These are phyloP conservation scores for Lepetodrilus schrolli DNA, from an alignment of 2,888 invertebrate species.

Conservation along the genomic window DNA sequence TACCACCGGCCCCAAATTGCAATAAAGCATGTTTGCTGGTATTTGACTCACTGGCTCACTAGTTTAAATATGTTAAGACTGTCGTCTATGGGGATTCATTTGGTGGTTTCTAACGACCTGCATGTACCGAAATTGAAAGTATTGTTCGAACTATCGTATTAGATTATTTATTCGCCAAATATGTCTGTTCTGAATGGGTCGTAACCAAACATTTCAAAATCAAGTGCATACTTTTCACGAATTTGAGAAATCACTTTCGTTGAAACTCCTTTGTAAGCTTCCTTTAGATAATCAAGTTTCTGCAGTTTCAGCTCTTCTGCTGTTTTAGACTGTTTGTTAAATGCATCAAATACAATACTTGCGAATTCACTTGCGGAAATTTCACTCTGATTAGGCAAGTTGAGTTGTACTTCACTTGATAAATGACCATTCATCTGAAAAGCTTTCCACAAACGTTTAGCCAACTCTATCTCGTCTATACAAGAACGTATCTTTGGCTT, in stretches of 20 bases:
- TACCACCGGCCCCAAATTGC: too few relatives aligned
- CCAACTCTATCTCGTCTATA: not conserved
- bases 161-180: too few relatives aligned
- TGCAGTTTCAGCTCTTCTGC: not conserved
- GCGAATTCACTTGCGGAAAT: not conserved
- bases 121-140: too few relatives aligned
- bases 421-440: slow-evolving; percentile 15
- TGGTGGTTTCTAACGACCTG: too few relatives aligned
- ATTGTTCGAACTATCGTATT: too few relatives aligned
- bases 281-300: not conserved
- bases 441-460: not conserved
- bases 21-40: too few relatives aligned
- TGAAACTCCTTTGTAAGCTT: not conserved
- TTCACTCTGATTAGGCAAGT: not conserved
- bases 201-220: slow-evolving; percentile 16
- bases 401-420: not conserved
- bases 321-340: not conserved
- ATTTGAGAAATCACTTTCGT: not conserved
- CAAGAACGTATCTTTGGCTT: not conserved
- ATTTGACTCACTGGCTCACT: too few relatives aligned
- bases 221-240: not conserved
- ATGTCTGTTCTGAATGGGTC: too few relatives aligned
- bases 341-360: not conserved
- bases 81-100: too few relatives aligned
- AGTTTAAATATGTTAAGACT: too few relatives aligned